phyloP scores from a whole-genome alignment of 2,797 vertebrate genomes.

The Lagocephalus sceleratus region DNA sequence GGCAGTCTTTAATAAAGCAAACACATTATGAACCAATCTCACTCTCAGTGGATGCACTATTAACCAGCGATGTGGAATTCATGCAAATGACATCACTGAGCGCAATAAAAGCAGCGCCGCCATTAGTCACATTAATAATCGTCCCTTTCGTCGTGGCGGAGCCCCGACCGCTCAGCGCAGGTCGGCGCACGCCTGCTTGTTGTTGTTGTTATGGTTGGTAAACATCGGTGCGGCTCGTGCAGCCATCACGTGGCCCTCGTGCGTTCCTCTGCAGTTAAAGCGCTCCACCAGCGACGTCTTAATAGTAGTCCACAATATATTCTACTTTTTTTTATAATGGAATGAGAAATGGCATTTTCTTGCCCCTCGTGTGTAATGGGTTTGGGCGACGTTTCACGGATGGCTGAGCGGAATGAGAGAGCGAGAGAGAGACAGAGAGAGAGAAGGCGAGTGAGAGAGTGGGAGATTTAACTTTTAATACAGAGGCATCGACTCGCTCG shows the following conservation, averaged over 20 bases:
- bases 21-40: slow-evolving; percentile 88
- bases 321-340: slow-evolving; percentile 88
- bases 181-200: slow-evolving; percentile 10
- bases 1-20: slow-evolving; percentile 77
- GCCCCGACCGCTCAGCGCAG: neutral
- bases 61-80: slow-evolving; percentile 90
- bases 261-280: slow-evolving; percentile 74
- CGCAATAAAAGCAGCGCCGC: slow-evolving; percentile 87
- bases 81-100: slow-evolving; percentile 88
- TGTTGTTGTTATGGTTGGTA: too few species aligned
- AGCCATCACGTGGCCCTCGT: slow-evolving; percentile 63
- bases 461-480: slow-evolving; percentile 93
- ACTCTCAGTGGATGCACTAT: slow-evolving; percentile 86
- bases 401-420: slow-evolving; percentile 95
- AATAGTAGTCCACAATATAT: slow-evolving; percentile 93
- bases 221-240: slow-evolving; percentile 58
- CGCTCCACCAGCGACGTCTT: slow-evolving; percentile 94
- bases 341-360: slow-evolving; percentile 98
- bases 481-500: slow-evolving; percentile 88
- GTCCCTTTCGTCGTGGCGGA: slow-evolving; percentile 64
- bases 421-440: too few species aligned
- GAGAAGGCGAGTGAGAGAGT: too few species aligned
- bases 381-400: slow-evolving; percentile 93
- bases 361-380: slow-evolving; percentile 88
- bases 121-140: slow-evolving; percentile 86